Evolutionary conservation across 2,113 vertebrate species (phyloP).

Genomic region (Parus major): DNA sequence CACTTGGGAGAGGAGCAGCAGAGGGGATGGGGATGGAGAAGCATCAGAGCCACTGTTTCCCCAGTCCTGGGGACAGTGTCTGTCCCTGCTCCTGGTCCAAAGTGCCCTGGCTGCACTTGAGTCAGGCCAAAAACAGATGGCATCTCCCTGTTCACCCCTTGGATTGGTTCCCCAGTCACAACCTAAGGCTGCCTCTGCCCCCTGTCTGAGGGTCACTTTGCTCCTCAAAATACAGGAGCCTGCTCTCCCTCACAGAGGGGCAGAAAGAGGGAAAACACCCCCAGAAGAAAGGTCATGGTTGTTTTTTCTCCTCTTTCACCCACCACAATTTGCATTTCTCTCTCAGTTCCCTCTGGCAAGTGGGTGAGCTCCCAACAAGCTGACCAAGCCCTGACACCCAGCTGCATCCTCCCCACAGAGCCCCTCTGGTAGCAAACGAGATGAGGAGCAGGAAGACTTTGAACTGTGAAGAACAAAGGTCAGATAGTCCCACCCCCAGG

Average conservation of each 20-base stretch:
- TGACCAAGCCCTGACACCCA: not conserved
- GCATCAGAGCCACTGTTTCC: not conserved
- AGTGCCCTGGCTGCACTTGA: not conserved
- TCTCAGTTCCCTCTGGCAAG: not conserved
- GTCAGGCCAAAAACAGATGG: not conserved
- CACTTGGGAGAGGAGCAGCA: not conserved
- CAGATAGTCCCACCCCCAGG: not conserved
- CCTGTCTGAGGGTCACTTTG: not conserved
- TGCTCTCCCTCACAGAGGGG: rapidly evolving
- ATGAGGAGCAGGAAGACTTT: not conserved
- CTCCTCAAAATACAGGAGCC: not conserved
- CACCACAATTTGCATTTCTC: not conserved
- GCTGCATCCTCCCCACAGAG: not conserved
- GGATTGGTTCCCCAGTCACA: not conserved
- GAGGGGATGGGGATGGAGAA: not conserved
- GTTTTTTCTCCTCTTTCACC: not conserved
- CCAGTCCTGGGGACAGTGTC: not conserved
- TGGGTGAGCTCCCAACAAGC: not conserved
- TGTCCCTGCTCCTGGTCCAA: not conserved
- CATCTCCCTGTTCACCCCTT: rapidly evolving
- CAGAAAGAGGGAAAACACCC: not conserved
- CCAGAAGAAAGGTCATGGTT: not conserved
- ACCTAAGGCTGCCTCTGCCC: not conserved
- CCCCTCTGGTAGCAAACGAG: not conserved
- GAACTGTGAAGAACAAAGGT: not conserved